Conservation (phyloP, 2,113 vertebrate species). For the Takifugu bimaculatus region DNA sequence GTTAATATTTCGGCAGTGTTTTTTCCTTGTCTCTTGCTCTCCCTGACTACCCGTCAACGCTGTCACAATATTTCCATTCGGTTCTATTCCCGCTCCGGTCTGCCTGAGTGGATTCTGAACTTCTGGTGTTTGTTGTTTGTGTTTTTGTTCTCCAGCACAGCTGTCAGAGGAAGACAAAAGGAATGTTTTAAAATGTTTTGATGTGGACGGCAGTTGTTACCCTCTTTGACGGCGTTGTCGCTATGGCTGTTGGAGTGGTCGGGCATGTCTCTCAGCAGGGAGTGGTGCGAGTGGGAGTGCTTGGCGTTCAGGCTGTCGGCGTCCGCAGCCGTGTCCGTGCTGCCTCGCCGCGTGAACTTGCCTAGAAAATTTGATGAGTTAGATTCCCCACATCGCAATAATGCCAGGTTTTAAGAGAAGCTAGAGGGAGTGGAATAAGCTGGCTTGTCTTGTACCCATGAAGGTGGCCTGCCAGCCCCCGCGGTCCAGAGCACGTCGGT, state of each 20-base stretch:
- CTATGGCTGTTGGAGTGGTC: slow-evolving; percentile 97
- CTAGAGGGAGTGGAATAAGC: slow-evolving; percentile 1
- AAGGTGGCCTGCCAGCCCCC: slow-evolving; percentile 96
- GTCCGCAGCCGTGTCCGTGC: slow-evolving; percentile 89
- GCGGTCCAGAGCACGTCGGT: slow-evolving; percentile 86
- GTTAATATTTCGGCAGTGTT: no score
- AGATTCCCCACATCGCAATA: background rate
- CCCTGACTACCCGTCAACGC: no score
- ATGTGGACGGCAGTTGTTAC: slow-evolving; percentile 42
- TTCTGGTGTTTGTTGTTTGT: slow-evolving; percentile 5
- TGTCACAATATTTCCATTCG: slow-evolving; percentile 19
- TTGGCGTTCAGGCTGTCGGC: slow-evolving; percentile 89
- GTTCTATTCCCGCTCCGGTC: slow-evolving; percentile 27
- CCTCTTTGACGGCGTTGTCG: slow-evolving; percentile 89
- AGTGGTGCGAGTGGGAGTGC: slow-evolving; percentile 94
- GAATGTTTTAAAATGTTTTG: background rate
- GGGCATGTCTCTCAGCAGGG: slow-evolving; percentile 85
- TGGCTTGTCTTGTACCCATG: slow-evolving; percentile 77
- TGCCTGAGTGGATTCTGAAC: slow-evolving; percentile 8
- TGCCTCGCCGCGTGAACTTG: slow-evolving; percentile 89
- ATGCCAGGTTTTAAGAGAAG: background rate
- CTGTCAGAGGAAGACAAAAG: no score
- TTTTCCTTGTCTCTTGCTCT: no score
- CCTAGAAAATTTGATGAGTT: slow-evolving; percentile 69
- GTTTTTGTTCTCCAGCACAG: no score